Conservation (phyloP, 2,888 invertebrate species). For the Myathropa florea region DNA sequence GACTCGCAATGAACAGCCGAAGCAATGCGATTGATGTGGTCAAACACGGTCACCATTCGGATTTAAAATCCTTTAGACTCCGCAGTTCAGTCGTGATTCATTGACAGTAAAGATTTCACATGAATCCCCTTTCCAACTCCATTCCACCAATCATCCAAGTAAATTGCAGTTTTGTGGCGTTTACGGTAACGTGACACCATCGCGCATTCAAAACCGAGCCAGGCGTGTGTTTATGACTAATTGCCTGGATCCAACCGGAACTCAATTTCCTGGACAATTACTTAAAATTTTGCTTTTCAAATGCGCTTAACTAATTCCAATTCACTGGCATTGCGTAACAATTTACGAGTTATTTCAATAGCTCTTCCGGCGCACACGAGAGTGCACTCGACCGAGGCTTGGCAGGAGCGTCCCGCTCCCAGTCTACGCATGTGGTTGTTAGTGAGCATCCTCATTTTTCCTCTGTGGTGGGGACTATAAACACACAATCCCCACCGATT, state of each 20-base stretch:
- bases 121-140: no score
- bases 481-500: not conserved
- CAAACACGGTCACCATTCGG: no score
- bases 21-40: no score
- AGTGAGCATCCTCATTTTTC: no score
- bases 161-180: no score
- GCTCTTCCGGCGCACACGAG: not conserved
- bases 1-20: no score
- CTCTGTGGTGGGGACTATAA: no score
- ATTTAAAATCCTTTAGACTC: no score
- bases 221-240: not conserved
- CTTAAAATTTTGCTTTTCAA: constrained; percentile 27
- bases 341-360: constrained; percentile 42
- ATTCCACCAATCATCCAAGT: no score
- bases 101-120: no score
- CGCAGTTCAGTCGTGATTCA: no score
- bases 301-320: constrained; percentile 38
- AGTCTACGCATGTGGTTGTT: not conserved
- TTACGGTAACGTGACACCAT: not conserved
- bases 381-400: not conserved
- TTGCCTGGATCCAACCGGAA: constrained; percentile 13
- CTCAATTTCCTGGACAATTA: constrained; percentile 51
- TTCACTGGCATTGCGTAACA: not conserved
- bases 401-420: not conserved
- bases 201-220: no score